Base-by-base conservation (phyloP, 2,113 vertebrate species). In the Dunckerocampus dactyliophorus region DNA sequence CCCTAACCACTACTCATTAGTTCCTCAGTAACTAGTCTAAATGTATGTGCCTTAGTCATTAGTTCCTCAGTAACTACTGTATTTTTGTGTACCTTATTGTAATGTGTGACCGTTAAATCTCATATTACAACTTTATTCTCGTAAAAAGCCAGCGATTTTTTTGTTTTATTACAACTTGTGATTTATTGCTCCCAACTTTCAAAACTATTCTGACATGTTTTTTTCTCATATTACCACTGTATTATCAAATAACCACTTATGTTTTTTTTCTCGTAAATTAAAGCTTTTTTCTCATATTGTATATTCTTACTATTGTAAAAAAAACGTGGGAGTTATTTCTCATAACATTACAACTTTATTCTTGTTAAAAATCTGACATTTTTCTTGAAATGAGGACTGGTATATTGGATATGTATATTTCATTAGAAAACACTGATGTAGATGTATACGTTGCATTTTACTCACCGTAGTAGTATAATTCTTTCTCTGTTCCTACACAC, bases 401-500 rank as follows among this genome's bases (percentile, higher is more conserved):
- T n/a, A n/a, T n/a, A n/a, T n/a, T n/a, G n/a, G n/a, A n/a, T n/a
- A n/a, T n/a, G n/a, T n/a, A n/a, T n/a, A 20, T 24, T 52, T 47
- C 21, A 71, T 63, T 15, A 13, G 51, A 50, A 51, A n/a, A 34
- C 21, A 51, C 4, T 11, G 46, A 19, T 16, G n/a, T 15, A 0
- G 5, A 5, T 53, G 14, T 43, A 22, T 1, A 51, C n/a, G 45
- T 31, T 8, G 22, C 19, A 19, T 48, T 63, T 62, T 17, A 82
- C 88, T 85, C 63, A 91, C 90, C 89, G 31, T 92, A 92, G 73
- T 90, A 92, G n/a, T 59, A n/a, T 1, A 87, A 75, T 0, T 91
- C 89, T 19, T 76, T 83, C 4, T 76, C 80, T 9, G 69, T 74
- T 64, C 60, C 83, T 88, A 57, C 34, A 62, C 39, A 72, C 1